Conservation (phyloP, 2,888 invertebrate species). For the Margaritifera margaritifera region DNA sequence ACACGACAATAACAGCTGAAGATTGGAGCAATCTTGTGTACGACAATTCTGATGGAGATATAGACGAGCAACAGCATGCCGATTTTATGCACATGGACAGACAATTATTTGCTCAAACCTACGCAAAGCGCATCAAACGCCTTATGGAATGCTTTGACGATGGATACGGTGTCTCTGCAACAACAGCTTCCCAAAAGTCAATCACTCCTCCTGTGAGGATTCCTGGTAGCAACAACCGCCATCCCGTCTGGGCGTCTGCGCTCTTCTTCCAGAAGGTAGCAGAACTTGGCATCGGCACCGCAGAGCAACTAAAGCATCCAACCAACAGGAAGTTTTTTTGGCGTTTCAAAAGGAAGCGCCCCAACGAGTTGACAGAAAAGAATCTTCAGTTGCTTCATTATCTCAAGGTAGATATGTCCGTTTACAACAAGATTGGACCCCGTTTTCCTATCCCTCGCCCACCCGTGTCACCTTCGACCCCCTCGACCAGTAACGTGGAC, state of each 20-base stretch:
- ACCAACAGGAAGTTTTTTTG: conserved; percentile 43
- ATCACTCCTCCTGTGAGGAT: conserved; percentile 47
- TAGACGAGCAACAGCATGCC: conserved; percentile 30
- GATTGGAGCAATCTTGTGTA: conserved; percentile 1
- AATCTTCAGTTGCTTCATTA: conserved; percentile 34
- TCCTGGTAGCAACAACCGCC: conserved; percentile 40
- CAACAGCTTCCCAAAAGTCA: conserved; percentile 50
- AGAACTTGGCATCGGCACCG: conserved; percentile 40
- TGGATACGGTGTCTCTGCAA: conserved; percentile 44
- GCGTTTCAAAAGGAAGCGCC: conserved; percentile 41
- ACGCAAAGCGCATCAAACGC: conserved; percentile 39
- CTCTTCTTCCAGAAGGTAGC: conserved; percentile 47
- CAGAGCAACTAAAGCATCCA: conserved; percentile 39
- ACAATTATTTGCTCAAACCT: conserved; percentile 36
- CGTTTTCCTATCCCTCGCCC: too few species aligned
- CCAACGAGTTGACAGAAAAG: conserved; percentile 27
- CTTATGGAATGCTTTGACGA: conserved; percentile 45
- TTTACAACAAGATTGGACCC: too few species aligned
- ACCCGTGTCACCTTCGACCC: too few species aligned
- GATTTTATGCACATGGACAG: conserved; percentile 38
- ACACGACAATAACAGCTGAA: conserved; percentile 7
- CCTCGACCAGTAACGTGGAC: too few species aligned
- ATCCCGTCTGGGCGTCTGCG: conserved; percentile 46
- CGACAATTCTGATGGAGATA: conserved; percentile 18
- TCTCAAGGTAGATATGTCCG: conserved; percentile 32